Base-by-base conservation (phyloP, 2,888 invertebrate genomes). In the Clistopyga incitator region DNA sequence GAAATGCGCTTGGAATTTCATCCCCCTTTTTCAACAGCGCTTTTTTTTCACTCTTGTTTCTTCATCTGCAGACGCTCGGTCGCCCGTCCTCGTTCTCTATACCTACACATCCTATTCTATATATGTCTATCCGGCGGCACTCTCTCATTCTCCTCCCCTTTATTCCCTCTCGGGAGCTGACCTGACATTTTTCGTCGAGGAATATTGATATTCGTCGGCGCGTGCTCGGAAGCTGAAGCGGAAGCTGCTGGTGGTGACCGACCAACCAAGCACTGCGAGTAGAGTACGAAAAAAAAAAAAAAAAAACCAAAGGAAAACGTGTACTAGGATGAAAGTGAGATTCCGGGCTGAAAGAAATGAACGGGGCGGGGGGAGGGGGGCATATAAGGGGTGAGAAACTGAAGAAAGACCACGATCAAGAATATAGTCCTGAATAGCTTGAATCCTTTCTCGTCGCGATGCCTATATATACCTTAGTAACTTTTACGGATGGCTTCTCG, bases 141-240 rank as follows among this genome's bases (percentile, higher is more conserved):
- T 50, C 20, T 76, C 74, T 68, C 61, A 50, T 72, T 80, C 77
- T 38, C 59, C 34, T 75, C 61, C 29, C 78, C 74, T 75, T 56
- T 54, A 38, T 54, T 38, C 79, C 84, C 87, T 86, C 85, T 42
- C 18, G 89, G 82, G 88, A 86, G 86, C 88, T 89, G 91, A 91
- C 90, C 91, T 84, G 88, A 89, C 90, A 87, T 89, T 90, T 89
- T 88, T 87, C 88, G 83, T 68, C 82, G 81, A 84, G 83, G 86
- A 88, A 90, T 89, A 91, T 90, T 87, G 90, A 91, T 91, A 90
- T 88, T 88, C 86, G 86, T 68, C 52, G 67, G 79, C 70, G 78
- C 56, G 65, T 72, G 67, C 59, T 72, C 54, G 77, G 47, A 72
- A 70, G 42, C 72, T 45, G 52, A 64, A 83, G 64, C 72, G 76